Conservation (phyloP, 2,797 vertebrate genomes). For the Forpus xanthops region DNA sequence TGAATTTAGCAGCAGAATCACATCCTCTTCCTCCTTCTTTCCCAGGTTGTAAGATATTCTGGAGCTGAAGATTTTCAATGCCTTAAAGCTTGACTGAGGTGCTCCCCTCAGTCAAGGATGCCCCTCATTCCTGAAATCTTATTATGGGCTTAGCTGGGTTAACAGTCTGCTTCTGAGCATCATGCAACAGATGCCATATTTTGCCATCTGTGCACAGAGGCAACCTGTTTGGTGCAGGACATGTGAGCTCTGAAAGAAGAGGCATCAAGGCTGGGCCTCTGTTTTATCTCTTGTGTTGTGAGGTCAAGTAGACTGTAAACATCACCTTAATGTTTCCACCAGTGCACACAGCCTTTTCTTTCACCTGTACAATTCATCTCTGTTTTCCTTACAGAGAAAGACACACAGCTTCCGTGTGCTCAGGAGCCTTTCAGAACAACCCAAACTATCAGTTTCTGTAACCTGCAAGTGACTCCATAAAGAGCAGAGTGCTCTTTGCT, state of each 20-base stretch:
- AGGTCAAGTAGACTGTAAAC: background rate
- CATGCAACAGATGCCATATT: background rate
- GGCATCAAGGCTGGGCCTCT: background rate
- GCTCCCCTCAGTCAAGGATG: background rate
- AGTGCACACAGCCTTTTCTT: background rate
- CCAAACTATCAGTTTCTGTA: background rate
- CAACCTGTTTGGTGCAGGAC: background rate
- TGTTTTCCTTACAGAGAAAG: background rate
- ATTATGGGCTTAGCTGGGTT: constrained; percentile 35
- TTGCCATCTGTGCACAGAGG: constrained; percentile 29
- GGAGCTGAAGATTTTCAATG: background rate
- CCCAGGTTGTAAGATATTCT: background rate
- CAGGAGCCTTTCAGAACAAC: background rate
- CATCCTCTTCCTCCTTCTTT: background rate
- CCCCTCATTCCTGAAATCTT: background rate
- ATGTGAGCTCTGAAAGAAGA: background rate
- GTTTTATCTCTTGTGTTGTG: background rate
- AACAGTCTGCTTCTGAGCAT: background rate
- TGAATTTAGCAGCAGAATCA: background rate
- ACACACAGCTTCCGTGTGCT: background rate
- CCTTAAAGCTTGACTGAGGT: background rate
- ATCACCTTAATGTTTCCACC: background rate
- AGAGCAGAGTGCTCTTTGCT: background rate
- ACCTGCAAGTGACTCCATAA: background rate
- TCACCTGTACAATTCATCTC: background rate